Base-by-base conservation (phyloP, 2,797 vertebrate species). In the Sebastes steindachneri region DNA sequence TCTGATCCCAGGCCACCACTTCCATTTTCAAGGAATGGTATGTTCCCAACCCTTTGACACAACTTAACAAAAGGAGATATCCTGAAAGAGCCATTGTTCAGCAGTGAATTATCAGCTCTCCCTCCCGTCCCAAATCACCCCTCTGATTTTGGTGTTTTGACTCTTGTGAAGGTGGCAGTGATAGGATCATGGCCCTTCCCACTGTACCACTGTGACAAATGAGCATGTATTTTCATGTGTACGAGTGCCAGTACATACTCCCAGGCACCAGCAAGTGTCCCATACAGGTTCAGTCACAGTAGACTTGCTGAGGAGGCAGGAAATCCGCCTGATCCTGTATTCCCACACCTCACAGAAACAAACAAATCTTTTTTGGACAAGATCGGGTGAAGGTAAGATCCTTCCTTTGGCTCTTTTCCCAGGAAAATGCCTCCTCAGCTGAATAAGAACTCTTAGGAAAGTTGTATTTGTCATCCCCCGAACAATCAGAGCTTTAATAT, bases 1-100 rank as follows among this genome's bases (percentile, higher is more conserved):
- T 89, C 63, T 78, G 86, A 86, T 92, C 91, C 75, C 85, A 74
- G 85, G 62, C 82, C 72, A 58, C 81, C 65, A 33, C 59, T 73
- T 88, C 73, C 53, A 81, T 83, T 82, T 87, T 75, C 33, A 85
- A 86, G 75, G 75, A 86, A 79, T 77, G 75, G 29, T 82, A 83
- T 90, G 81, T 86, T 87, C 77, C 70, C 72, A 82, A 78, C 75
- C 74, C 21, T 64, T 62, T 83, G 79, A 84, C 66, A 57, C 67
- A 74, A 88, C 58, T 55, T 65, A 28, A 73, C 63, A 82, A 51
- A 83, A 75, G 28, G 35, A 62, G 45, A 68, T 48, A 59, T 75
- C 26, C 59, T 82, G 28, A 74, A 63, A 68, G 67, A 77, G 54
- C 59, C n/a, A 1, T 71, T 62, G 48, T 80, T 68, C 7, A 54